Base-by-base conservation (phyloP, 2,888 invertebrate species). In the Blera fallax region DNA sequence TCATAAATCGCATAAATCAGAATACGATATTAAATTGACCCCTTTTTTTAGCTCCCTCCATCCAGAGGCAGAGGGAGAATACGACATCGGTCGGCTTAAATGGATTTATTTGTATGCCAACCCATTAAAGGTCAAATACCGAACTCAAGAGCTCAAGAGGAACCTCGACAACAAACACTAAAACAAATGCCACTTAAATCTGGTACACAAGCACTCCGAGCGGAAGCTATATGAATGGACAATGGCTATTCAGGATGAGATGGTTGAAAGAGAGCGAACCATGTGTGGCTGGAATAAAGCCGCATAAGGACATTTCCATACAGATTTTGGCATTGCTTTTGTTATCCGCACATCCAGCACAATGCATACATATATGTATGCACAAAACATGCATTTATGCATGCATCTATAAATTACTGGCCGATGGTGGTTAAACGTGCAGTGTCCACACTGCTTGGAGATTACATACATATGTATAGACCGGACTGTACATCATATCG, bases 111-210 rank as follows among this genome's bases (percentile, higher is more conserved):
- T 67, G 54, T 67, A 5, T 85, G 76, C 60, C 70, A 76, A 77
- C 65, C 80, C 76, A 85, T 85, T 62, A 85, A 76, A 85, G 85
- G 85, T 85, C 85, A 85, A 85, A 80, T 85, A 56, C 64, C 58
- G 76, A 70, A 65, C 74, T 79, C 72, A 80, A 74, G 67, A 74
- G 74, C 54, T 58, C 80, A 45, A 77, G 74, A 77, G 60, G 60
- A 83, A 60, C 78, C 58, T 58, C 32, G 32, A 7, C 60, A 82
- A 34, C 70, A 76, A 74, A 72, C 58, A 67, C 76, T 77, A 72
- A 85, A 85, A 81, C 85, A 85, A 85, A 85, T 85, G 85, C 85
- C 85, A 72, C 77, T 85, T 85, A 77, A 85, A 85, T 85, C 85
- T 81, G 76, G 72, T 76, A 81, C 70, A 81, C 70, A 80, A 85